Base-by-base conservation (phyloP, 2,888 invertebrate species). In the Spisula solida region DNA sequence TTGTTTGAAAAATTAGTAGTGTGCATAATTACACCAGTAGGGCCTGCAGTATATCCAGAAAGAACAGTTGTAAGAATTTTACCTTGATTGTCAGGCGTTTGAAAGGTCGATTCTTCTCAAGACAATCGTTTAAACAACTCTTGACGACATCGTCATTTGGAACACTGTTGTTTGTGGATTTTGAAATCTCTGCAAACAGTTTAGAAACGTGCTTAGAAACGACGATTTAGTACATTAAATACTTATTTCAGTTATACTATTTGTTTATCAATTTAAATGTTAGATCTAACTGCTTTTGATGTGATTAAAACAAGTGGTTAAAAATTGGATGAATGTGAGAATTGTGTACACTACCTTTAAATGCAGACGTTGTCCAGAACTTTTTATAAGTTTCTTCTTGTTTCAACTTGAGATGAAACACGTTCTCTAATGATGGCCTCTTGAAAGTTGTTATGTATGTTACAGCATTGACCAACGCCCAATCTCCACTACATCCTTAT, bases 361-460 rank as follows among this genome's bases (percentile, higher is more conserved):
- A 34, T 18, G 75, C 75, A 34, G 75, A 75, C 5, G 75, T 31
- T 2, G 75, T 75, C 75, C 75, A 75, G 25, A 75, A 75, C 34
- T 75, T 75, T 34, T 31, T 31, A 31, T 31, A 75, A 20, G 2
- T 31, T 16, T 8, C 31, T 12, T 75, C 70, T 12, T 70, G 25
- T 1, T 6, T 10, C 10, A 70, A 70, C 25, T 25, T 25, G 25
- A 29, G n/a, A 25, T 29, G n/a, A 34, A 14, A 18, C 16, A 75
- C 6, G 14, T 18, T 34, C 2, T 34, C 1, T 34, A 31, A 25
- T 0, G 75, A 34, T 25, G 31, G 16, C 5, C 18, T 75, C 75
- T 1, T 31, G 16, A 75, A 31, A 14, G 0, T 16, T 1, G 1
- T 10, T 16, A 34, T 25, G 16, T 4, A 14, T 18, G 16, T 1